phyloP scores from a whole-genome alignment of 2,113 vertebrate species.

The Hydropotes inermis region DNA sequence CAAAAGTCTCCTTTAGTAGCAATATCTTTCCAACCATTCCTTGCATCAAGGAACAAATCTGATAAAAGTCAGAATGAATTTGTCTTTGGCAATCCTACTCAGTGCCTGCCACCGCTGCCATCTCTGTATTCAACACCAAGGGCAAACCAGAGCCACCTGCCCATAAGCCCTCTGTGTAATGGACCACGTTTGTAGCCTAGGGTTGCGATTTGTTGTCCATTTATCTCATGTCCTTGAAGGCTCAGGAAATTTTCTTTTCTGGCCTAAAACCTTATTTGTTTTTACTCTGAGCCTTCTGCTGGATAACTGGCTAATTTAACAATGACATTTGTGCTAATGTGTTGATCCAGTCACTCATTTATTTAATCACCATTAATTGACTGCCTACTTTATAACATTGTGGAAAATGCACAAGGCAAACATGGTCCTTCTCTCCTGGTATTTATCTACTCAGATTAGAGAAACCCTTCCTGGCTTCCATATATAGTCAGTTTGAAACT shows the following conservation, averaged over 20 bases:
- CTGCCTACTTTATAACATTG: background rate
- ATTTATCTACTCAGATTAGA: background rate
- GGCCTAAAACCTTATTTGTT: background rate
- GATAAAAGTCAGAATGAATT: background rate
- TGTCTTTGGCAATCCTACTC: background rate
- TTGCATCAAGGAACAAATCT: background rate
- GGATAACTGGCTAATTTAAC: background rate
- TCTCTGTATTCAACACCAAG: background rate
- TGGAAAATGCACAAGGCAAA: background rate
- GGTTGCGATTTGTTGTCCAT: background rate
- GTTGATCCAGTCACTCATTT: background rate
- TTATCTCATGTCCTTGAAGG: background rate
- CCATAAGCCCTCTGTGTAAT: background rate
- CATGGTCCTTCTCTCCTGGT: background rate
- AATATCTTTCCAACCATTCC: background rate
- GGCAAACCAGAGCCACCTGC: background rate
- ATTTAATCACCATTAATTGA: background rate
- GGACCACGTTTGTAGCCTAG: background rate
- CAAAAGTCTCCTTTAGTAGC: background rate
- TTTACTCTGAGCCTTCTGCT: background rate
- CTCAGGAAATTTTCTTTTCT: background rate
- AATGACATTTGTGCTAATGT: background rate
- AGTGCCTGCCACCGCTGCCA: accelerated
- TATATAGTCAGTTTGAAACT: background rate
- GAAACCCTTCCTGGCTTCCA: background rate